phyloP scores from a whole-genome alignment of 2,113 vertebrate genomes.

The Prochilodus magdalenae region DNA sequence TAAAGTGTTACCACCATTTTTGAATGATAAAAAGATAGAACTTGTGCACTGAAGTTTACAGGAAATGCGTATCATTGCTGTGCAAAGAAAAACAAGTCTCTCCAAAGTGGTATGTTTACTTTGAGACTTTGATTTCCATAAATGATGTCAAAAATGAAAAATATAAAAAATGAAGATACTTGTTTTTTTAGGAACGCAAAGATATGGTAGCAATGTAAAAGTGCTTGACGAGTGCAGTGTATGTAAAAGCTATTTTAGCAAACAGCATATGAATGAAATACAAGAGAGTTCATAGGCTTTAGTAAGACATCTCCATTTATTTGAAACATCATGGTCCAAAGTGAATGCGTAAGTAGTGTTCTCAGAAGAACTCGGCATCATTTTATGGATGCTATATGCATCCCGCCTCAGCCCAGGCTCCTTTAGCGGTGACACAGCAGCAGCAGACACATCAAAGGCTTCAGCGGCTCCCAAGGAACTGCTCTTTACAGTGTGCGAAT shows the following conservation, averaged over 20 bases:
- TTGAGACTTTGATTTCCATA: no score
- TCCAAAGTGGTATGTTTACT: no score
- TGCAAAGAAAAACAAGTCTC: no score
- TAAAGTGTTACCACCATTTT: no score
- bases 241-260: constrained; percentile 14
- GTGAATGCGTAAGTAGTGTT: not conserved
- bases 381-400: constrained; percentile 11
- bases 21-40: no score
- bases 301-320: constrained; percentile 24
- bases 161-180: no score
- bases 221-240: not conserved
- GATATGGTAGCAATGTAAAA: not conserved
- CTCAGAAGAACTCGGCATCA: constrained; percentile 13
- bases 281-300: not conserved
- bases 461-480: constrained; percentile 23
- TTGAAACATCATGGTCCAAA: constrained; percentile 16
- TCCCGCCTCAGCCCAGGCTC: constrained; percentile 3
- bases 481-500: constrained; percentile 15
- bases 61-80: no score
- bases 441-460: constrained; percentile 47
- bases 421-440: constrained; percentile 46
- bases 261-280: constrained; percentile 17
- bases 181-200: no score
- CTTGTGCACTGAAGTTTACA: no score
- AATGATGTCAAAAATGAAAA: no score